Base-by-base conservation (phyloP, 2,888 invertebrate species). In the Chalcis sispes region DNA sequence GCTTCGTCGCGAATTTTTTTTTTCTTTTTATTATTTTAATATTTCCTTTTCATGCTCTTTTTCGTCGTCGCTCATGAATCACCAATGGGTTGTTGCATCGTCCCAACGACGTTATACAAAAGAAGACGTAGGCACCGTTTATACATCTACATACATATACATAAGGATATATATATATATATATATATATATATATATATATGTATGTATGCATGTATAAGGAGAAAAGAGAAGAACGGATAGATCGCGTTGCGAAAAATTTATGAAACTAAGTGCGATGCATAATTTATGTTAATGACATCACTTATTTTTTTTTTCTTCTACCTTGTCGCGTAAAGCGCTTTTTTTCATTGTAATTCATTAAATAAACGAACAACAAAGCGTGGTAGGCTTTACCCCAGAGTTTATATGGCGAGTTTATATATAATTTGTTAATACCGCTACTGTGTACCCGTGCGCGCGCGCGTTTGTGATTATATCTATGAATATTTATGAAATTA, bases 401-500 rank as follows among this genome's bases (percentile, higher is more conserved):
- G n/a, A n/a, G n/a, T n/a, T n/a, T n/a, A n/a, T n/a, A n/a, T 15
- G 42, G 27, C 13, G 42, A 42, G 54, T 42, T 67, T 27, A 29
- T 29, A 13, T 42, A 23, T 52, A 67, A 76, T 73, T 73, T 66
- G 40, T 50, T 46, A 5, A 20, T 75, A 20, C 69, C 61, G 70
- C 52, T 70, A 67, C 13, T 15, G 32, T 8, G 32, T 42, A 15
- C 42, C n/a, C n/a, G n/a, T n/a, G n/a, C n/a, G n/a, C n/a, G n/a
- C n/a, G n/a, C n/a, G n/a, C 15, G 15, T 2, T 25, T 15, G 8
- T 15, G 25, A 56, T n/a, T n/a, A n/a, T n/a, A n/a, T 13, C n/a
- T 18, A 61, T 70, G 70, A 70, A 70, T 70, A 70, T 70, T 70
- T 61, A 62, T 62, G 61, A 50, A 46, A 46, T 27, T 46, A 46